Evolutionary conservation across 2,797 vertebrate species (phyloP).

Genomic region (Coregonus sp.): DNA sequence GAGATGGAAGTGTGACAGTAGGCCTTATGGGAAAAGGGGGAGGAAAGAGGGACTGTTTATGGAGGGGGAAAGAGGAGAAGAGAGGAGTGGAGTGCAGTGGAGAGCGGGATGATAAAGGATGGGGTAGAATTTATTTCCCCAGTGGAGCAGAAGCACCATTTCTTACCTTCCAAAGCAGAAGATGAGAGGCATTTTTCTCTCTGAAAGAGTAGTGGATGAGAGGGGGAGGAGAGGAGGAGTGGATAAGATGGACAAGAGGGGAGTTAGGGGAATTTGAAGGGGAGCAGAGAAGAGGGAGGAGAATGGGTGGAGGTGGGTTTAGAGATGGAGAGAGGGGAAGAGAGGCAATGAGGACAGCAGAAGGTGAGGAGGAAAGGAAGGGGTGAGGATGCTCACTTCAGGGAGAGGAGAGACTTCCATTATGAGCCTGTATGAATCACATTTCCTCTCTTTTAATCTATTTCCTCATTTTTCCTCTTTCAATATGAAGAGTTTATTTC

Average conservation of each 20-base stretch:
- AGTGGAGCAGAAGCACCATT: conserved; percentile 36
- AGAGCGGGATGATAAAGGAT: conserved; percentile 46
- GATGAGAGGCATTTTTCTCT: conserved; percentile 36
- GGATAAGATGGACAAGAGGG: background rate
- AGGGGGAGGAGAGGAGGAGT: background rate
- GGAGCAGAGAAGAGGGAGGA: background rate
- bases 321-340: background rate
- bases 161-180: conserved; percentile 43
- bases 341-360: background rate
- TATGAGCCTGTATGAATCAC: conserved; percentile 45
- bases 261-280: background rate
- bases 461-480: conserved; percentile 17
- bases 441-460: conserved; percentile 38
- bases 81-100: conserved; percentile 62
- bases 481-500: conserved; percentile 29
- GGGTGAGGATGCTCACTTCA: background rate
- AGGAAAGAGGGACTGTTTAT: conserved; percentile 55
- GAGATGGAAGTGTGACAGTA: background rate
- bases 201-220: background rate
- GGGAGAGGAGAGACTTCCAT: conserved; percentile 41
- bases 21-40: conserved; percentile 51
- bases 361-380: background rate
- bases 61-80: conserved; percentile 58
- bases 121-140: conserved; percentile 56
- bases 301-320: background rate